Base-by-base conservation (phyloP, 1,140 invertebrate genomes). In the Centruroides sculpturatus region DNA sequence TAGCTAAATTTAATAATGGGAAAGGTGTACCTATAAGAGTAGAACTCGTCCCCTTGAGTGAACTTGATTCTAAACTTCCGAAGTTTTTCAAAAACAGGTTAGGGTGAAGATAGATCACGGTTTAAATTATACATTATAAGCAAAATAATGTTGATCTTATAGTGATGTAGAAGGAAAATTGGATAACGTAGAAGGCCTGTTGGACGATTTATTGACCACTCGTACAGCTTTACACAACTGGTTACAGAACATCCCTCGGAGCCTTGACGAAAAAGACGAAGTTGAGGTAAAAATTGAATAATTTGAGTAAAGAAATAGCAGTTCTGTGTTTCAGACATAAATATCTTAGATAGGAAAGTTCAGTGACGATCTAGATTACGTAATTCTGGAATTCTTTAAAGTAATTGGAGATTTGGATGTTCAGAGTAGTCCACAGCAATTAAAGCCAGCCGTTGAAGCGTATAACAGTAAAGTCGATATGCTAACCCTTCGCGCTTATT, bases 361-460 rank as follows among this genome's bases (percentile, higher is more conserved):
- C 12, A 59, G 53, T 47, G 35, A 35, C 4, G 49, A 57, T 36
- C 10, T 63, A 5, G 13, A 57, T n/a, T 47, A 59, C 8, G 51
- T 35, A n/a, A 56, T 63, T 10, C 35, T 9, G 1, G 23, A 41
- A 7, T 63, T 63, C 8, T 63, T 56, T 35, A 49, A 56, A 9
- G 62, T 63, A 3, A 59, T 63, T n/a, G 62, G 57, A 48, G 35
- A 48, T 1, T 9, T 63, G 12, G 62, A 63, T 34, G 53, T 63
- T 57, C 9, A 54, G 5, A 47, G 51, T 34, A 48, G 55, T 23
- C 52, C 23, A 7, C 50, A 60, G 5, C 58, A 63, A n/a, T 34
- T 63, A n/a, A 47, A 56, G 9, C 57, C 57, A 10, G 62, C 62
- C 3, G 53, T 50, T 3, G 48, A 59, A 3, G 55, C 54, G 9